Evolutionary conservation across 2,113 vertebrate species (phyloP), one percentile per base, ranked within the genome.

Genomic region (Lonchura striata): DNA sequence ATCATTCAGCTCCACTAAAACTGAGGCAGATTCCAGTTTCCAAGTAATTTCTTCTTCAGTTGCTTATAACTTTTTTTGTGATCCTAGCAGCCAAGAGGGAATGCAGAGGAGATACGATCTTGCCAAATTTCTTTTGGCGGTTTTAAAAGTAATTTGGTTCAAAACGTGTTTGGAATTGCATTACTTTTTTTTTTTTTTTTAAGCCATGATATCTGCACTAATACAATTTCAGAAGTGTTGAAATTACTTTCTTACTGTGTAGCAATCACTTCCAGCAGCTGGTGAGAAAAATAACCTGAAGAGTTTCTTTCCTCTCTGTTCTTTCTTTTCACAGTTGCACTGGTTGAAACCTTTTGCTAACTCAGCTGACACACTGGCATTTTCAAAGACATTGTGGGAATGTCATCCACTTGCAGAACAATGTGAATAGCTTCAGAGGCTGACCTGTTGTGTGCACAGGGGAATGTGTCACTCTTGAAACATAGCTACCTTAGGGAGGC

Each of bases 71-170:
- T 91, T 91, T 92, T 96, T 94, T 82, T 61, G 75, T 91, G 79
- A 95, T 93, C 82, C 66, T 65, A 90, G 63, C 74, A 96, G 79
- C 79, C 87, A 71, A 72, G 37, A 10, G 59, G 63, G 35, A 52
- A n/a, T 83, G 50, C 23, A 33, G 90, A 94, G 76, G 54, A 92
- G 90, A 86, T 93, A 92, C 0, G 7, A 92, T 92, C 79, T 92
- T 94, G 93, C 87, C 95, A 96, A 80, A 93, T 90, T 96, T 96
- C 82, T 94, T 95, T 94, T 92, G 92, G 85, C 94, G 79, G 82
- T 92, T 95, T 93, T 94, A 94, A 94, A 82, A 88, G 92, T 90
- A 88, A 92, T 94, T 93, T 91, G 90, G 68, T 95, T 90, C 78
- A 92, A 90, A 92, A 90, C 13, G 4, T 93, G 82, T 95, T 92